Evolutionary conservation across 2,888 invertebrate genomes (phyloP).

Genomic region (Ennomos erosarius): DNA sequence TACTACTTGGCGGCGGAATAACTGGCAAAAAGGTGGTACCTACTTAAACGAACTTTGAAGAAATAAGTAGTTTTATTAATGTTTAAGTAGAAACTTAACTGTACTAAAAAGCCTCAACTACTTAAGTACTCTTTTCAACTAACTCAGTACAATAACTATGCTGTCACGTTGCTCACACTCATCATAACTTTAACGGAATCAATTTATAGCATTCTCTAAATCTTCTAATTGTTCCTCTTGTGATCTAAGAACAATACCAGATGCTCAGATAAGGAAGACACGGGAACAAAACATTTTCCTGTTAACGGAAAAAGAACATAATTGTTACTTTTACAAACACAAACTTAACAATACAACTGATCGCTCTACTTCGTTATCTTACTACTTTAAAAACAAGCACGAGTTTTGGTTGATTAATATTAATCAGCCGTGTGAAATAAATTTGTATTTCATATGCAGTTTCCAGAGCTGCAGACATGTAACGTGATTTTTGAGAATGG

Average conservation of each 20-base stretch:
- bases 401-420: conserved; percentile 21
- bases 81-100: too few relatives aligned
- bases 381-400: conserved; percentile 20
- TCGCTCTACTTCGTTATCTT: conserved; percentile 2
- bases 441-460: conserved; percentile 39
- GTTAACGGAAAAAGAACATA: conserved; percentile 44
- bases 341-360: conserved; percentile 11
- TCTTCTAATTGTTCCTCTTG: conserved; percentile 37
- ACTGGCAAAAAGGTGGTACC: too few relatives aligned
- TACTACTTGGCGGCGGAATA: too few relatives aligned
- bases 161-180: conserved; percentile 31
- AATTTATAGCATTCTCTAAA: conserved; percentile 36
- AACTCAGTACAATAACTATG: conserved; percentile 21
- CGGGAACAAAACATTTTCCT: conserved; percentile 45
- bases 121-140: background rate
- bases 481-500: conserved; percentile 54
- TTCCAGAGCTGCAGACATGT: conserved; percentile 41
- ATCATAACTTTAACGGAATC: conserved; percentile 35
- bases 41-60: too few relatives aligned
- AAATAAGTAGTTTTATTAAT: too few relatives aligned
- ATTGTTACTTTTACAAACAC: conserved; percentile 41
- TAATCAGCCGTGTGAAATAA: conserved; percentile 8
- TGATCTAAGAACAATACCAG: conserved; percentile 39
- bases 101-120: background rate
- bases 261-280: conserved; percentile 38